phyloP scores from a whole-genome alignment of 2,888 invertebrate genomes.

The Trachelus tabidus region DNA sequence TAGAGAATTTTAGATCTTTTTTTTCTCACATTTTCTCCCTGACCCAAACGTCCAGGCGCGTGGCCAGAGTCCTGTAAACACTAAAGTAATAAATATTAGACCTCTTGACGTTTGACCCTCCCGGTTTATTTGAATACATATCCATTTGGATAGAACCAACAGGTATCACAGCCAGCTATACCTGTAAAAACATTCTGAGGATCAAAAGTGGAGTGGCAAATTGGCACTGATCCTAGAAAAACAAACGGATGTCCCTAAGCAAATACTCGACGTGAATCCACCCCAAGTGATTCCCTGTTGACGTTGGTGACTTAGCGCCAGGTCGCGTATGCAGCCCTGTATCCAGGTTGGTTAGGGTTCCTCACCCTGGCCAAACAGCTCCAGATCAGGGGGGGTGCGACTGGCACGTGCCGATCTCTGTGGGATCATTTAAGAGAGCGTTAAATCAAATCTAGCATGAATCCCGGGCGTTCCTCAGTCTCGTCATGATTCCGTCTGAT shows the following conservation, averaged over 20 bases:
- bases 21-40: not conserved
- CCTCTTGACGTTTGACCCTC: not conserved
- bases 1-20: not conserved
- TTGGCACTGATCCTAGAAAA: constrained; percentile 38
- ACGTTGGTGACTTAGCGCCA: constrained; percentile 54
- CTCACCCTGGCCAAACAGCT: constrained; percentile 2
- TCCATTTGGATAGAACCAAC: not conserved
- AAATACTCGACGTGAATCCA: constrained; percentile 48
- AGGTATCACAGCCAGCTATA: not conserved
- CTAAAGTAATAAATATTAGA: not conserved
- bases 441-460: constrained; percentile 47
- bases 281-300: constrained; percentile 43
- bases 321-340: constrained; percentile 35
- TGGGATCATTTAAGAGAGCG: constrained; percentile 57
- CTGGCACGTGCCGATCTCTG: constrained; percentile 62
- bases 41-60: not conserved
- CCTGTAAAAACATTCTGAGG: not conserved
- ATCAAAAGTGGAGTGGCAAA: constrained; percentile 19
- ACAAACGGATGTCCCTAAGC: constrained; percentile 47
- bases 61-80: not conserved
- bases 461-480: constrained; percentile 31
- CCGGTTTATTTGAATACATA: not conserved
- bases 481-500: not conserved
- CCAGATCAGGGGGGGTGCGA: constrained; percentile 44
- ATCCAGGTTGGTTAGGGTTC: constrained; percentile 35